Evolutionary conservation across 2,113 vertebrate species (phyloP).

Genomic region (Pseudois nayaur): DNA sequence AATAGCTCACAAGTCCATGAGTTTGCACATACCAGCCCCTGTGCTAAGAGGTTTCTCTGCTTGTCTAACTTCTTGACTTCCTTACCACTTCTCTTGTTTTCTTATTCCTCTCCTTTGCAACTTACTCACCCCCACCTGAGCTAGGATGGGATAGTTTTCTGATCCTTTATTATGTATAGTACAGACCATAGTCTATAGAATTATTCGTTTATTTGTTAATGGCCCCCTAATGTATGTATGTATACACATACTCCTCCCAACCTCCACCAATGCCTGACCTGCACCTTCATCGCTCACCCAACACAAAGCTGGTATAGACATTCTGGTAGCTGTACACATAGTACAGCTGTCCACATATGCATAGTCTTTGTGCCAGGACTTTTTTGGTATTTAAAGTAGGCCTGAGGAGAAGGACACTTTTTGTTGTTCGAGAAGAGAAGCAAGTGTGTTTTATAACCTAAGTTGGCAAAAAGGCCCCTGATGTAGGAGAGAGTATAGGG

Average conservation of each 20-base stretch:
- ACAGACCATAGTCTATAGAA: not conserved
- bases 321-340: not conserved
- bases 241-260: not conserved
- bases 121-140: accelerated
- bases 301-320: accelerated
- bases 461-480: not conserved
- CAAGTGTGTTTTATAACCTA: not conserved
- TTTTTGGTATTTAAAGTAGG: not conserved
- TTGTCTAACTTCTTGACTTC: not conserved
- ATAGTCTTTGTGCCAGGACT: not conserved
- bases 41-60: not conserved
- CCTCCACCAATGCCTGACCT: not conserved
- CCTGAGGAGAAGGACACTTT: not conserved
- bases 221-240: not conserved
- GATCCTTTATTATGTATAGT: not conserved
- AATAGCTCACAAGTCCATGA: not conserved
- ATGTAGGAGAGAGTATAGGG: accelerated
- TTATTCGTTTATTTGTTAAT: not conserved
- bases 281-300: not conserved
- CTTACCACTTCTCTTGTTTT: not conserved
- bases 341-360: not conserved
- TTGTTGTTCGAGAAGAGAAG: not conserved
- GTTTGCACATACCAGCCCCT: not conserved
- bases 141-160: not conserved
- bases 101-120: not conserved